Base-by-base conservation (phyloP, 1,140 invertebrate species). In the Drosophila rhopaloa region DNA sequence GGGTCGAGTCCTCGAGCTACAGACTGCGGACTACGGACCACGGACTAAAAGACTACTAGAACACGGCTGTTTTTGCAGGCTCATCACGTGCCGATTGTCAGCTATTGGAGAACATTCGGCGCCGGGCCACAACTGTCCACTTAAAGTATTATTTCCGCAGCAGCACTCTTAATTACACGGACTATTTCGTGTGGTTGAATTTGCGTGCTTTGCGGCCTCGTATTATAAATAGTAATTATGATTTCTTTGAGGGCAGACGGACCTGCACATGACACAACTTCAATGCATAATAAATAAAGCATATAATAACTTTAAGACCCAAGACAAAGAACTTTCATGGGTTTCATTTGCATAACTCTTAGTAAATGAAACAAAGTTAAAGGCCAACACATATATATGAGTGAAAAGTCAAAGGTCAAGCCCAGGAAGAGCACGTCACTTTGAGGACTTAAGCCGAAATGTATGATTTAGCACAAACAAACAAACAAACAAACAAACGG, bases 241-340 rank as follows among this genome's bases (percentile, higher is more conserved):
- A 27, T 43, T 56, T 76, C 70, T 71, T 56, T 62, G 55, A 57
- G 14, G 40, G 13, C 11, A 11, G 61, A n/a, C 32, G 24, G 24
- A 8, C 51, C 27, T 60, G 74, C 50, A 76, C 55, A 78, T 67
- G 55, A 60, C 44, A 32, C 57, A 83, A 73, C 62, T 84, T 89
- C 61, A 88, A 88, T 88, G 84, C 84, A 88, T 88, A 88, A 81
- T 84, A 88, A 88, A 88, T 88, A 89, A 77, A 62, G 81, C 84
- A 90, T 81, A 78, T 84, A 80, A 78, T 89, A 73, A 83, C 76
- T 84, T 84, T 61, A 66, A 41, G 60, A 41, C 16, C 53, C 24
- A 48, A 75, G 47, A 51, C 76, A 67, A 24, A 57, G 76, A 44
- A 62, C 48, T 65, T 85, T 77, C 56, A 47, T 62, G 70, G 72